Conservation (phyloP, 2,797 vertebrate genomes). For the Luscinia megarhynchos region DNA sequence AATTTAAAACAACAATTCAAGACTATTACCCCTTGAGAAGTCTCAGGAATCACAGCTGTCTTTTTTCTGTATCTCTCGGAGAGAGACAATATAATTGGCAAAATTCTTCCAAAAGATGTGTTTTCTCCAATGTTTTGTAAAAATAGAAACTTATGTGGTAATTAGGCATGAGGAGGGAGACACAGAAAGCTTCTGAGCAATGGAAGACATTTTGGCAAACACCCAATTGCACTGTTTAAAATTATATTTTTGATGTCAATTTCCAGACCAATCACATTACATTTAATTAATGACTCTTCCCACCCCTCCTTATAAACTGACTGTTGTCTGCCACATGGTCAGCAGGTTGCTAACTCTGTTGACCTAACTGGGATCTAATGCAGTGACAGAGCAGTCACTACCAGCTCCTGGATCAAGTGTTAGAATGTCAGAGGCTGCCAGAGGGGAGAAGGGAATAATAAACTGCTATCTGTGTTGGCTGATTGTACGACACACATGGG, state of each 20-base stretch:
- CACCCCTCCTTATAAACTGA: background rate
- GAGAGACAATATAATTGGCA: background rate
- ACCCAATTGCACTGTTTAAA: background rate
- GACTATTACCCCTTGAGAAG: background rate
- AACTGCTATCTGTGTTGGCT: background rate
- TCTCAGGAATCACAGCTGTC: background rate
- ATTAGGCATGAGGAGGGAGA: background rate
- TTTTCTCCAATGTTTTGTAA: background rate
- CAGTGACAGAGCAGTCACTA: background rate
- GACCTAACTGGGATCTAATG: background rate
- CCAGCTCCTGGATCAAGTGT: background rate
- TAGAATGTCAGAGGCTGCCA: background rate
- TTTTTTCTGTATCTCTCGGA: background rate
- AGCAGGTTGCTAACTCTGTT: background rate
- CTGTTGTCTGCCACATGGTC: background rate
- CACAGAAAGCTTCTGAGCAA: background rate
- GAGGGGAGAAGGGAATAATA: background rate
- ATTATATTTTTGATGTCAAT: background rate
- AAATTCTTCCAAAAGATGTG: background rate
- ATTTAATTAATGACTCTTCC: background rate
- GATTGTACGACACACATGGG: background rate
- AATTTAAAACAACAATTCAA: background rate
- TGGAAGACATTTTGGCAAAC: background rate
- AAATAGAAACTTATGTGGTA: background rate
- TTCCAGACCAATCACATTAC: background rate